Evolutionary conservation across 2,888 invertebrate species (phyloP), one percentile per base, ranked within the genome.

Genomic region (Biston stratarius): DNA sequence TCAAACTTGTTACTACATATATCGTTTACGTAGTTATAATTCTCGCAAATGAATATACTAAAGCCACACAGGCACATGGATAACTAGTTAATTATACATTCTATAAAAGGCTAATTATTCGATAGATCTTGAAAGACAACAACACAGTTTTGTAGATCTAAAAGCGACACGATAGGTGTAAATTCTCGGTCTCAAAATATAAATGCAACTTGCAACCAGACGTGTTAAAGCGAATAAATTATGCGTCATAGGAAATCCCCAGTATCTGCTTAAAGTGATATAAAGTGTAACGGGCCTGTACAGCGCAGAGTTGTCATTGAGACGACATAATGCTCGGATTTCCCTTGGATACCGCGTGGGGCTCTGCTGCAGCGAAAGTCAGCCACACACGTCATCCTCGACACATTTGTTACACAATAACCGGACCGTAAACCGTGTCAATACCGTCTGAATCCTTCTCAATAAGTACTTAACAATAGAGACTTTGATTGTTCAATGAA

Each of bases 351-450:
- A 68, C 73, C 67, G 48, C 45, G 58, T 12, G 58, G 69, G 70
- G 72, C 49, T 33, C 47, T 45, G 73, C 70, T 77, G 78, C 77
- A 81, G 92, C 91, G 92, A 92, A 92, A 92, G 92, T 87, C 81
- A 72, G 76, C 78, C 68, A 76, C 65, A 61, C 84, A 83, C 88
- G 86, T 91, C 91, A 90, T 82, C 82, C 80, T 81, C 82, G 78
- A 77, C 83, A 83, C 80, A 82, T 82, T 77, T 80, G 82, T 92
- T 92, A 88, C 88, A 87, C 88, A 91, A 90, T 80, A 76, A 78
- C 82, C 84, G 86, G 83, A 84, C 83, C 76, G 74, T 67, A 42
- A 85, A 84, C 83, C 79, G 84, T 87, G 89, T 85, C 86, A 86
- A 81, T 82, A 79, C 74, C 65, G 51, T 40, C 6, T 66, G 59